Evolutionary conservation across 2,113 vertebrate genomes (phyloP).

Genomic region (Mionectes macconnelli): DNA sequence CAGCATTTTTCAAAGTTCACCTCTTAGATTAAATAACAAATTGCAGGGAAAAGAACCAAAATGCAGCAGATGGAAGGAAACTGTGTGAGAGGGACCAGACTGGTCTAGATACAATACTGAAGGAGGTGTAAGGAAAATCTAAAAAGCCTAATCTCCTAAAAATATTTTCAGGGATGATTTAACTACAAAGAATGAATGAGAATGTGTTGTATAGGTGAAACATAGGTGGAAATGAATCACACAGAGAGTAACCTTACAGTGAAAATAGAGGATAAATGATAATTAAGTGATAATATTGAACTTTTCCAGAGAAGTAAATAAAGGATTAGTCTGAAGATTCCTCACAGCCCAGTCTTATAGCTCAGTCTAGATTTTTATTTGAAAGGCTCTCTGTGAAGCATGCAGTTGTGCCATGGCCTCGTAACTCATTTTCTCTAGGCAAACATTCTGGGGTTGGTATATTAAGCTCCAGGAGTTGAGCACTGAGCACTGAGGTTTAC

Average conservation of each 20-base stretch:
- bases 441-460: neutral
- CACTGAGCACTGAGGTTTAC: neutral
- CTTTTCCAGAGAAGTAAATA: neutral
- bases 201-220: neutral
- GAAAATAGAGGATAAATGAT: neutral
- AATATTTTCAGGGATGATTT: neutral
- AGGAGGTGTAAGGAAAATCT: conserved; percentile 32
- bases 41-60: neutral
- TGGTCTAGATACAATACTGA: conserved; percentile 20
- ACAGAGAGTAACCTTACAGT: neutral
- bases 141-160: conserved; percentile 17
- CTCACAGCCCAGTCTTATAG: neutral
- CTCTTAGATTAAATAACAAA: conserved; percentile 7
- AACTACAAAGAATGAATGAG: neutral
- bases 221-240: neutral
- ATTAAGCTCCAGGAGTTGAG: neutral
- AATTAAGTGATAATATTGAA: neutral
- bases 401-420: neutral
- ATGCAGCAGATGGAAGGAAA: conserved; percentile 7
- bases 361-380: conserved; percentile 6
- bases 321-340: conserved; percentile 10
- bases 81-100: neutral
- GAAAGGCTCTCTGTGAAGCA: neutral
- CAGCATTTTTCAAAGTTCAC: neutral
- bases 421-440: neutral